A percentile compares a stretch with the other conserved stretches of the same genome.
Evolutionary conservation across 2,113 vertebrate genomes (phyloP).

Genomic region (Morphnarchus princeps): DNA sequence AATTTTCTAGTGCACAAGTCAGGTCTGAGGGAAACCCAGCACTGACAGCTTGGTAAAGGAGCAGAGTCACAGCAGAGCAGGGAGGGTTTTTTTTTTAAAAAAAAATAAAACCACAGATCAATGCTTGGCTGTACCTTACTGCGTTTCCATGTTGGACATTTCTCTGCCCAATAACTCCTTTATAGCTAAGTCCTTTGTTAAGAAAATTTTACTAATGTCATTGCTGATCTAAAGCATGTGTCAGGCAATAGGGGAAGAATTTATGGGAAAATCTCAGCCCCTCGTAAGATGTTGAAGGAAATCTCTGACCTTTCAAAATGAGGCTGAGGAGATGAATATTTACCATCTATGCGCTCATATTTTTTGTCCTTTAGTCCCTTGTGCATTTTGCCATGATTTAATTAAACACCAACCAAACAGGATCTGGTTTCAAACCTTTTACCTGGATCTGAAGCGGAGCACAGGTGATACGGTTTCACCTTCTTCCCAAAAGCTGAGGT

Average conservation of each 20-base stretch:
- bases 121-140: background rate
- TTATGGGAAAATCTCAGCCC: background rate
- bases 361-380: background rate
- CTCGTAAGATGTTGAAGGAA: background rate
- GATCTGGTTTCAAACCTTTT: background rate
- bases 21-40: background rate
- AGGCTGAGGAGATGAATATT: background rate
- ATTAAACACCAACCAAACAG: background rate
- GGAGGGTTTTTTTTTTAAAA: no score
- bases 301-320: background rate
- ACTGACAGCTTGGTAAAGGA: background rate
- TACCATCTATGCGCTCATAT: background rate
- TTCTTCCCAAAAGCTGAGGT: background rate
- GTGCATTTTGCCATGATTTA: background rate
- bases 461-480: no score
- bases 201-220: background rate
- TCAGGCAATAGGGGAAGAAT: background rate
- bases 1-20: background rate
- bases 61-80: background rate
- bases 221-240: background rate
- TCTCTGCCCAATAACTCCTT: background rate
- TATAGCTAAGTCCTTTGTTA: background rate
- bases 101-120: background rate
- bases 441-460: background rate
- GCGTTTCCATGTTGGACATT: accelerated